Percentiles rank a stretch among this genome's conserved stretches.
Evolutionary conservation across 2,113 vertebrate species (phyloP).

Genomic region (Bagarius yarrelli): DNA sequence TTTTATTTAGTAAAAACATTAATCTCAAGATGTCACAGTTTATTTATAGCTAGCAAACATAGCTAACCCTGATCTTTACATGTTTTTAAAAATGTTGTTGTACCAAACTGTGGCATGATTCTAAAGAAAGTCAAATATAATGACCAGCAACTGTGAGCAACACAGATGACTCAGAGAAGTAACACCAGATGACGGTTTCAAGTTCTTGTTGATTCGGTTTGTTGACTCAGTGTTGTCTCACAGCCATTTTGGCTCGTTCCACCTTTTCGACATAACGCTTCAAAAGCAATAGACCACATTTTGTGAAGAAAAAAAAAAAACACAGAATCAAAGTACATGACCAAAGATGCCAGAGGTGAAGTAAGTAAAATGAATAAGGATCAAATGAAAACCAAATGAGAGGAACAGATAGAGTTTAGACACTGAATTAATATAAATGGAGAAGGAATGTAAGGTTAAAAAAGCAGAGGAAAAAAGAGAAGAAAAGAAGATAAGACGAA

Average conservation of each 20-base stretch:
- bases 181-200: conserved; percentile 38
- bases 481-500: not conserved
- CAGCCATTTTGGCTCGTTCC: conserved; percentile 48
- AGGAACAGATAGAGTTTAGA: conserved; percentile 3
- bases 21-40: not conserved
- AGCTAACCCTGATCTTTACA: not conserved
- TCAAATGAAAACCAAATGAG: not conserved
- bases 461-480: not conserved
- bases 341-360: not conserved
- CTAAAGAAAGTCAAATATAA: conserved; percentile 21
- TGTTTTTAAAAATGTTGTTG: not conserved
- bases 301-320: not conserved
- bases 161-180: conserved; percentile 36
- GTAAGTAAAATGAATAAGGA: conserved; percentile 15
- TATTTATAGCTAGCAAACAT: not conserved
- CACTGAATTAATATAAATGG: not conserved
- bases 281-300: conserved; percentile 13
- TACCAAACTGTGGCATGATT: conserved; percentile 5
- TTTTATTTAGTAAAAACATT: not conserved
- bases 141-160: conserved; percentile 25
- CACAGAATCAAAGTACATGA: not conserved
- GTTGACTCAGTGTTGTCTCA: conserved; percentile 46
- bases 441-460: not conserved
- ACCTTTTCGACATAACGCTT: conserved; percentile 3
- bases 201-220: conserved; percentile 40